A percentile compares a stretch with the other conserved stretches of the same genome.
Conservation (phyloP, 2,797 vertebrate genomes). For the Halcyon badia region DNA sequence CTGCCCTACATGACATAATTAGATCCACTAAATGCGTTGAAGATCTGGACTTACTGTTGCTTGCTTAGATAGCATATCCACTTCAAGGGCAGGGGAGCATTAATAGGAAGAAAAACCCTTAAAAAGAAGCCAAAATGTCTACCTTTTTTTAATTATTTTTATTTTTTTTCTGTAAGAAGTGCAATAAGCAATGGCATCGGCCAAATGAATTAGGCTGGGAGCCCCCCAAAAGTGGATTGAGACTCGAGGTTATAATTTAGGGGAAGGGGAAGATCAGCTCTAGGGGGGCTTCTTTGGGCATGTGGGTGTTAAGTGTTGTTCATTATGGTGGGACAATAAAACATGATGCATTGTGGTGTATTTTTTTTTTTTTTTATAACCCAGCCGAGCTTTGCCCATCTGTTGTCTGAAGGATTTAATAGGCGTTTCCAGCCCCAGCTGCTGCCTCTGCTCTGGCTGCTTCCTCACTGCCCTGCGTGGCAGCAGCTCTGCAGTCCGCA, state of each 20-base stretch:
- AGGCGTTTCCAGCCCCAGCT: constrained; percentile 85
- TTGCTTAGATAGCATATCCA: constrained; percentile 53
- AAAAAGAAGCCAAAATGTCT: neutral
- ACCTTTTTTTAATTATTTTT: neutral
- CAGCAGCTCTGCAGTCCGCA: constrained; percentile 78
- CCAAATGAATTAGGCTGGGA: neutral
- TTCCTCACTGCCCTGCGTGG: constrained; percentile 75
- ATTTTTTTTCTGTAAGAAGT: neutral
- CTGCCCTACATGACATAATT: constrained; percentile 75
- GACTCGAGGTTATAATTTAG: constrained; percentile 18
- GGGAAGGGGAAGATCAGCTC: neutral
- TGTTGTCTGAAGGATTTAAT: constrained; percentile 87
- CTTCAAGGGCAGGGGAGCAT: constrained; percentile 71
- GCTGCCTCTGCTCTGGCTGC: constrained; percentile 80
- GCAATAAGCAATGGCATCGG: constrained; percentile 15
- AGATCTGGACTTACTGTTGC: constrained; percentile 70
- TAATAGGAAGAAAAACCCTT: constrained; percentile 33
- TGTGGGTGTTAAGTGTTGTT: constrained; percentile 74
- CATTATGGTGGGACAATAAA: constrained; percentile 76
- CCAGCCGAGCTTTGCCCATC: constrained; percentile 82
- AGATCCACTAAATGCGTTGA: constrained; percentile 67
- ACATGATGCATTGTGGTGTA: constrained; percentile 76
- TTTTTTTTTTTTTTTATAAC: constrained; percentile 51
- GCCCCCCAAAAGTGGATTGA: constrained; percentile 43
- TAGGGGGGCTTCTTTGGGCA: constrained; percentile 50